Percentiles rank a stretch among this genome's conserved stretches.
phyloP scores from a whole-genome alignment of 1,140 invertebrate species.

The Psilanteris sp. region DNA sequence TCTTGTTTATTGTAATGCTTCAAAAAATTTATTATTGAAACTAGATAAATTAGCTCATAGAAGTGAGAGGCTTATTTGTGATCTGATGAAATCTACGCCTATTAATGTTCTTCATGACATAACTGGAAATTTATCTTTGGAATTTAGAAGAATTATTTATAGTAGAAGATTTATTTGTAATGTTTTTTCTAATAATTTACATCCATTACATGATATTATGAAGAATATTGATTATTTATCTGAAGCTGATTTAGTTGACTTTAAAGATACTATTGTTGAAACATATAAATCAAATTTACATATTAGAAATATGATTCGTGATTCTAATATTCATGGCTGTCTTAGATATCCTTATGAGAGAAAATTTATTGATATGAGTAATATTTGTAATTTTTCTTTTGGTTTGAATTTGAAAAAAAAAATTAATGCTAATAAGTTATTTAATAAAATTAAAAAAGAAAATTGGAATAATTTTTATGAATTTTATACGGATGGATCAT shows the following conservation, averaged over 20 bases:
- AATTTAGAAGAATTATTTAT: conserved; percentile 6
- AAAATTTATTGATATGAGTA: not conserved
- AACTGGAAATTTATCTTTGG: conserved; percentile 1
- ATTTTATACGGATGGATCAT: conserved; percentile 5
- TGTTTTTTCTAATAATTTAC: not conserved
- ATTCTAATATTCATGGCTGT: not conserved
- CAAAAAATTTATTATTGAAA: not conserved
- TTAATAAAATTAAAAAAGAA: not conserved
- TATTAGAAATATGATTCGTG: not conserved
- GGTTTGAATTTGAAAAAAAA: not conserved
- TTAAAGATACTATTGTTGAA: too few species aligned
- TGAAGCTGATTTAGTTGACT: too few species aligned
- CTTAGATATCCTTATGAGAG: not conserved
- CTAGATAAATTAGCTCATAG: not conserved
- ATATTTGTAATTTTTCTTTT: not conserved
- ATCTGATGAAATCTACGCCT: conserved; percentile 7
- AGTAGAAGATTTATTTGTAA: conserved; percentile 1
- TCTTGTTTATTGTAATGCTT: conserved; percentile 4
- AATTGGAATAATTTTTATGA: not conserved
- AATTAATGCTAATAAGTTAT: not conserved
- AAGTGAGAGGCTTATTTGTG: conserved; percentile 1
- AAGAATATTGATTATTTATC: too few species aligned
- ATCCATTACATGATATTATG: conserved; percentile 9
- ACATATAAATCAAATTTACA: not conserved
- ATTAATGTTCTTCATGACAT: conserved; percentile 30